Evolutionary conservation across 2,113 vertebrate species (phyloP).

Genomic region (Phrynocephalus versicolor): DNA sequence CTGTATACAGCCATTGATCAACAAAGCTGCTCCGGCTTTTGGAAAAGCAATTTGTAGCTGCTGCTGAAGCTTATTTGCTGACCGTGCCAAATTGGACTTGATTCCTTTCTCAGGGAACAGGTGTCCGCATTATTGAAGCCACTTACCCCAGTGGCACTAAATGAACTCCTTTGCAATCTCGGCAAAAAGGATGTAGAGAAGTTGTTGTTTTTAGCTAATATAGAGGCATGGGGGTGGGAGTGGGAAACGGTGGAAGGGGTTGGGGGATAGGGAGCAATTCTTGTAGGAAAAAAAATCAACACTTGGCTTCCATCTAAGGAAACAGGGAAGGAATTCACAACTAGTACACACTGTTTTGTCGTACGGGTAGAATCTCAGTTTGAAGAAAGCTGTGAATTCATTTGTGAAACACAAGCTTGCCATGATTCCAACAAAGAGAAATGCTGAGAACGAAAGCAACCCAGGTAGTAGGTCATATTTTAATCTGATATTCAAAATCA

Average conservation of each 20-base stretch:
- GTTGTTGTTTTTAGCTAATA: constrained; percentile 9
- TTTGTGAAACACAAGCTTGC: neutral
- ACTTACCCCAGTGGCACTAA: constrained; percentile 62
- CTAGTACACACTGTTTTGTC: neutral
- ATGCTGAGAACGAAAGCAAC: neutral
- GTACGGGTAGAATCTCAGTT: neutral
- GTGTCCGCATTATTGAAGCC: constrained; percentile 68
- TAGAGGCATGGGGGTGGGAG: neutral
- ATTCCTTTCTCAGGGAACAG: constrained; percentile 68
- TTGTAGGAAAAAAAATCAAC: constrained; percentile 2
- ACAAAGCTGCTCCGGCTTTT: constrained; percentile 73
- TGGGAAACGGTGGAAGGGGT: neutral
- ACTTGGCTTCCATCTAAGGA: constrained; percentile 3
- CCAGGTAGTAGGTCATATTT: neutral
- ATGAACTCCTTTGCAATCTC: constrained; percentile 58
- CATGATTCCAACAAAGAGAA: neutral
- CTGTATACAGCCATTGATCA: constrained; percentile 69
- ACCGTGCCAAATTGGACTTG: constrained; percentile 64
- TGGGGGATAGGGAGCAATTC: neutral
- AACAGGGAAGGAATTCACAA: neutral
- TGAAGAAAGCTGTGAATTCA: neutral
- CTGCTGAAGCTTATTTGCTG: constrained; percentile 47
- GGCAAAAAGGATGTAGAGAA: constrained; percentile 44
- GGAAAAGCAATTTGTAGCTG: constrained; percentile 71
- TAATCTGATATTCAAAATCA: neutral